Base-by-base conservation (phyloP, 2,797 vertebrate genomes). In the Dipus sagitta region DNA sequence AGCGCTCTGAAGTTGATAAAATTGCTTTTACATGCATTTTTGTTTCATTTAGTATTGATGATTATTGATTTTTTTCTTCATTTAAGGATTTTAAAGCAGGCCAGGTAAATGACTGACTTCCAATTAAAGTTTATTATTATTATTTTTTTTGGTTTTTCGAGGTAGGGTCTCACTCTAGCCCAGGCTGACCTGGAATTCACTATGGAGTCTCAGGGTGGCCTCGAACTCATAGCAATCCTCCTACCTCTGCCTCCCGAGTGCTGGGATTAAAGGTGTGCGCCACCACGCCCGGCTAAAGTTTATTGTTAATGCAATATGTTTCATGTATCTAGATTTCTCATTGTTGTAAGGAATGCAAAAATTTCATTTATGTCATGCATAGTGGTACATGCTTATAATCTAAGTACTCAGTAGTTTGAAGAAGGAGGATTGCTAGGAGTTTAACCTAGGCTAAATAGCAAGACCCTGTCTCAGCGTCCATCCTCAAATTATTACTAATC, bases 1-100 rank as follows among this genome's bases (percentile, higher is more conserved):
- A 47, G 34, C n/a, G 20, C 14, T 93, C 88, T 83, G 67, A 54
- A 42, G 15, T 68, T 60, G 30, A n/a, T 65, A 52, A 82, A 84
- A 90, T 10, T 52, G n/a, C 32, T 91, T 91, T 84, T 62, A 6
- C 0, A 7, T 11, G 32, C 65, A 67, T 77, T 86, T 58, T 62
- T 71, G 6, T 87, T 32, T 76, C 60, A 23, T 78, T 58, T 83
- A 68, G 24, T 65, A 3, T 91, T 71, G 67, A 64, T 21, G 14
- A 14, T 72, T 64, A 86, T 72, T 87, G 68, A 34, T 58, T 47
- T 93, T 90, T 90, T 78, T 18, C 17, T 83, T 65, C 24, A 93
- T 74, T 92, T 90, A 68, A 68, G 6, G 47, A 65, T 87, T 94
- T 95, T 38, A 82, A 60, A 65, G n/a, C 10, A 88, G 58, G 18